Evolutionary conservation across 2,888 invertebrate species (phyloP), one percentile per base, ranked within the genome.

Genomic region (Lasioglossum figueresi): DNA sequence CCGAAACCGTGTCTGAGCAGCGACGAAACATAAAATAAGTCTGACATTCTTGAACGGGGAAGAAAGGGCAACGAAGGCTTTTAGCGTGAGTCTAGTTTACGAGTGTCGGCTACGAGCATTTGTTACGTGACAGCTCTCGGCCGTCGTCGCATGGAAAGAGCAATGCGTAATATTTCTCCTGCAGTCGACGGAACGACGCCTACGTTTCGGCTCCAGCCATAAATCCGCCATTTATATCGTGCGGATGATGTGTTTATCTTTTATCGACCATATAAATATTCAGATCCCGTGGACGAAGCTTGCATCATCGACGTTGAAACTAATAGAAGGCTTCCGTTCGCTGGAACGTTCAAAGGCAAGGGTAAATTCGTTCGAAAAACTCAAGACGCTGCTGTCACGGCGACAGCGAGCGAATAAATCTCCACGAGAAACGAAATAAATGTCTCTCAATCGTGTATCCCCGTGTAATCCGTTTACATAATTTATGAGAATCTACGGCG

Each of bases 221-320:
- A 92, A 92, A 92, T 92, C 88, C 82, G 40, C 74, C 87, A 80
- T 90, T 91, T 91, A 91, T 88, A 89, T 89, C 91, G 83, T 71
- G 82, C 81, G 82, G 88, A 89, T 91, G 92, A 92, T 91, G 88
- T 91, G 90, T 92, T 91, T 91, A 89, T 92, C 88, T 90, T 91
- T 91, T 92, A 91, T 91, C 89, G 90, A 82, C 88, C 84, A 86
- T 86, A 89, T 91, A 91, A 90, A 92, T 92, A 91, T 90, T 88
- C 88, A 72, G 68, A 77, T 75, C 73, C 80, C 81, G 85, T 77
- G 77, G 84, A 83, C 80, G 82, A 72, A 68, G 84, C 81, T 91
- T 90, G 82, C 88, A 86, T 91, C 86, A 89, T 79, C 77, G 45
- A 48, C 81, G 68, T 76, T 48, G n/a, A 63, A 73, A 52, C 76